Evolutionary conservation across 2,888 invertebrate genomes (phyloP).

Genomic region (Megalurothrips usitatus): DNA sequence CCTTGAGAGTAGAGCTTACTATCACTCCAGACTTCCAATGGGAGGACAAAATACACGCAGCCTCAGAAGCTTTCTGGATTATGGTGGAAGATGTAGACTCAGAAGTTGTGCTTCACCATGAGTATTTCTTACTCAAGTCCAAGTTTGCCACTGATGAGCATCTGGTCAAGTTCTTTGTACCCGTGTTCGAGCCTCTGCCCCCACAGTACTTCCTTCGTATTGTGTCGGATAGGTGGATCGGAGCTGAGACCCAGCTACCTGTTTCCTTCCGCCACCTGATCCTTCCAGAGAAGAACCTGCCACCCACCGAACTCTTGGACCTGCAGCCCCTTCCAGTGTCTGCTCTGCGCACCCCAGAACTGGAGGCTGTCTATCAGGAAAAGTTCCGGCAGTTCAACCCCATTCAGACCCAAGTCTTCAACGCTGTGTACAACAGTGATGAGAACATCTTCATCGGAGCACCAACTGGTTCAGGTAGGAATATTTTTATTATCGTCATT

Average conservation of each 20-base stretch:
- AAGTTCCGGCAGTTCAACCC: slow-evolving; percentile 94
- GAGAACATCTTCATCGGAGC: slow-evolving; percentile 97
- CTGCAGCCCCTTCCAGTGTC: slow-evolving; percentile 92
- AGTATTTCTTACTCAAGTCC: slow-evolving; percentile 89
- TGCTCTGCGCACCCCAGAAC: slow-evolving; percentile 81
- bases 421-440: slow-evolving; percentile 95
- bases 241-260: slow-evolving; percentile 91
- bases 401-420: slow-evolving; percentile 98
- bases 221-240: slow-evolving; percentile 88
- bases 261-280: slow-evolving; percentile 97
- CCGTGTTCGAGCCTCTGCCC: slow-evolving; percentile 96
- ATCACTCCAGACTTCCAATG: slow-evolving; percentile 99
- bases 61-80: slow-evolving; percentile 81
- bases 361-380: slow-evolving; percentile 78
- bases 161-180: slow-evolving; percentile 94
- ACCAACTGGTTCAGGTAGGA: slow-evolving; percentile 70
- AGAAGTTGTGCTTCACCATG: slow-evolving; percentile 90
- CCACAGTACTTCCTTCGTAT: slow-evolving; percentile 95
- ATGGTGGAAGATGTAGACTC: slow-evolving; percentile 83
- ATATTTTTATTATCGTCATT: background rate
- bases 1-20: slow-evolving; percentile 90
- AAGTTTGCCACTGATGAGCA: slow-evolving; percentile 95
- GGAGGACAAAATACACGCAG: slow-evolving; percentile 88
- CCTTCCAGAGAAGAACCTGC: slow-evolving; percentile 95
- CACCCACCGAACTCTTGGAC: slow-evolving; percentile 95